Percentiles rank a stretch among this genome's conserved stretches.
Conservation (phyloP, 1,140 invertebrate genomes). For the Drosophila elegans region DNA sequence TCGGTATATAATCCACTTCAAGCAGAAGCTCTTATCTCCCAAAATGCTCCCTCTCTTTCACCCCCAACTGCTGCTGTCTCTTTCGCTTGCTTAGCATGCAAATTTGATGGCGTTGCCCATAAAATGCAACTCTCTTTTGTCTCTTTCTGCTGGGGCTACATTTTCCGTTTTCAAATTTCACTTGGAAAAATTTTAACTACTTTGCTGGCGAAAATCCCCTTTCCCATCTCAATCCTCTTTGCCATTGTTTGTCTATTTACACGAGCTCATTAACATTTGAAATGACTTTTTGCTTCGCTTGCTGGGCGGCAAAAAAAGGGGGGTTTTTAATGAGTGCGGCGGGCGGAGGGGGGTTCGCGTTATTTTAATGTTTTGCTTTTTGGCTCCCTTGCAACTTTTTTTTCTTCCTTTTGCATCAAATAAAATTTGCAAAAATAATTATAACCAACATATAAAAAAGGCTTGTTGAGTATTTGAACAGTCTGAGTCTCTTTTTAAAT, state of each 20-base stretch:
- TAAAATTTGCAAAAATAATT: constrained; percentile 82
- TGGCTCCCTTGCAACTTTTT: constrained; percentile 37
- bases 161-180: constrained; percentile 77
- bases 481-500: constrained; percentile 10
- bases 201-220: constrained; percentile 55
- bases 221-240: constrained; percentile 38
- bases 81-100: constrained; percentile 74
- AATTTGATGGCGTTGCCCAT: constrained; percentile 72
- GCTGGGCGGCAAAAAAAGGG: background rate
- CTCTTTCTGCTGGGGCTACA: constrained; percentile 29
- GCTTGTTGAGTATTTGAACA: constrained; percentile 61
- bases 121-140: constrained; percentile 56
- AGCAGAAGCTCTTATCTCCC: constrained; percentile 18
- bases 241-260: constrained; percentile 82
- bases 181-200: constrained; percentile 79
- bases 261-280: constrained; percentile 83
- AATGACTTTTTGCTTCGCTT: constrained; percentile 72
- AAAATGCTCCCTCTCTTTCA: constrained; percentile 3
- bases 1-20: constrained; percentile 40
- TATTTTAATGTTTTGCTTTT: constrained; percentile 74
- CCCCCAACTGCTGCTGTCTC: constrained; percentile 11
- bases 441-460: constrained; percentile 52
- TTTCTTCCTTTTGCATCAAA: constrained; percentile 72
- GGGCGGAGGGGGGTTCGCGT: constrained; percentile 32
- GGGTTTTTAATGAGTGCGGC: constrained; percentile 8